Conservation (phyloP, 2,888 invertebrate genomes). For the Orthosia incerta region DNA sequence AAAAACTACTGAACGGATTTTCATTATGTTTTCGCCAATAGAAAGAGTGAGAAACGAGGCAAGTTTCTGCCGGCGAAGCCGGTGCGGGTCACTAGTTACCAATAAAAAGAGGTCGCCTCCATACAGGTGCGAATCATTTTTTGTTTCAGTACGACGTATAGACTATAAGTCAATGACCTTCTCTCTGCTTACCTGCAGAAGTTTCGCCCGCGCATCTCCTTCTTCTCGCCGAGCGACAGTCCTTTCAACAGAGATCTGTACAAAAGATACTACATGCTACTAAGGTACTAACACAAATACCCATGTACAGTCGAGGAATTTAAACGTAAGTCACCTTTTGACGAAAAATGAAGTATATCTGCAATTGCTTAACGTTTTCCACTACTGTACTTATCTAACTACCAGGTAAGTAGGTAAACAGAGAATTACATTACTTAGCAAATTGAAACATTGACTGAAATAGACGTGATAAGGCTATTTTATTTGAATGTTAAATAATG, state of each 20-base stretch:
- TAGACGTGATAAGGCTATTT: too few species aligned
- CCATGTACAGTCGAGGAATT: conserved; percentile 1
- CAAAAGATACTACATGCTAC: conserved; percentile 47
- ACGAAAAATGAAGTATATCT: neutral
- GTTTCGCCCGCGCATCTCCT: conserved; percentile 19
- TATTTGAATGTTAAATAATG: neutral
- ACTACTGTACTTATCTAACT: neutral
- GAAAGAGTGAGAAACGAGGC: too few species aligned
- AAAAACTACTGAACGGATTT: too few species aligned
- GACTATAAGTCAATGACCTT: neutral
- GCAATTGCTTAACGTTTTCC: neutral
- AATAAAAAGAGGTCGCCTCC: too few species aligned
- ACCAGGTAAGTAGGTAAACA: neutral
- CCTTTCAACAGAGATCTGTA: conserved; percentile 45
- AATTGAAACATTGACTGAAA: neutral
- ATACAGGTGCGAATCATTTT: neutral
- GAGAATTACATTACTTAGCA: conserved; percentile 13
- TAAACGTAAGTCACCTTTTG: neutral
- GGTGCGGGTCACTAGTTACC: too few species aligned
- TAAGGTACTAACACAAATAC: conserved; percentile 24
- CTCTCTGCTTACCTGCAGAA: conserved; percentile 44
- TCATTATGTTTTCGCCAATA: too few species aligned
- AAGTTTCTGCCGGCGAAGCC: too few species aligned
- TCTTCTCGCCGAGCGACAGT: conserved; percentile 29
- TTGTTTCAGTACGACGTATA: neutral